phyloP scores from a whole-genome alignment of 2,888 invertebrate species.

The Luperina testacea region DNA sequence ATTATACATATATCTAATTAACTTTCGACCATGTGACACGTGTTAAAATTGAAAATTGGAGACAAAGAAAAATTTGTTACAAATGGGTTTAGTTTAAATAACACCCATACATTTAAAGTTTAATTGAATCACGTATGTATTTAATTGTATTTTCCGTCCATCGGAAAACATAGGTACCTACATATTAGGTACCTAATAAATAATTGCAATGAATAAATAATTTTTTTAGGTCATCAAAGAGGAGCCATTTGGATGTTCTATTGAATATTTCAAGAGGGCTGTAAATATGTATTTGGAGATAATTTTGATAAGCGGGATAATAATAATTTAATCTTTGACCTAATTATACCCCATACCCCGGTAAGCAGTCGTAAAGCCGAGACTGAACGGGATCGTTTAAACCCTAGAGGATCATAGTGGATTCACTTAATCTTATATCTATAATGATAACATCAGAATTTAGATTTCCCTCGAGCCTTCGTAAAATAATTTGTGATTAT shows the following conservation, averaged over 20 bases:
- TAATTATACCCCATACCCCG: conserved; percentile 7
- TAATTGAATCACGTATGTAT: neutral
- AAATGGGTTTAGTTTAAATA: neutral
- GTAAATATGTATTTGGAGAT: neutral
- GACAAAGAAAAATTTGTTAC: neutral
- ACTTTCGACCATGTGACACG: neutral
- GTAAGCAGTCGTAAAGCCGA: conserved; percentile 5
- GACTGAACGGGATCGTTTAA: neutral
- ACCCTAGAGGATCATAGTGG: neutral
- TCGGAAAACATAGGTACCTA: neutral
- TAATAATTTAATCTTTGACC: neutral
- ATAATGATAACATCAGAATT: neutral
- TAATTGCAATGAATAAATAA: neutral
- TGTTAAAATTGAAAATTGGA: neutral
- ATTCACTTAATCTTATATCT: conserved; percentile 20
- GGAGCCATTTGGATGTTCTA: neutral
- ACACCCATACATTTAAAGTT: neutral
- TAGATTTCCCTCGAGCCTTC: conserved; percentile 35
- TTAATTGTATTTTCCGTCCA: neutral
- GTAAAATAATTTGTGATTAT: neutral
- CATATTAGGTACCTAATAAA: no score
- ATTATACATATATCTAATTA: no score
- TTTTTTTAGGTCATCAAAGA: neutral
- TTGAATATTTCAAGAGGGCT: neutral
- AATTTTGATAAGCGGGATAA: neutral